Base-by-base conservation (phyloP, 2,797 vertebrate genomes). In the Pangasius mekongensis region DNA sequence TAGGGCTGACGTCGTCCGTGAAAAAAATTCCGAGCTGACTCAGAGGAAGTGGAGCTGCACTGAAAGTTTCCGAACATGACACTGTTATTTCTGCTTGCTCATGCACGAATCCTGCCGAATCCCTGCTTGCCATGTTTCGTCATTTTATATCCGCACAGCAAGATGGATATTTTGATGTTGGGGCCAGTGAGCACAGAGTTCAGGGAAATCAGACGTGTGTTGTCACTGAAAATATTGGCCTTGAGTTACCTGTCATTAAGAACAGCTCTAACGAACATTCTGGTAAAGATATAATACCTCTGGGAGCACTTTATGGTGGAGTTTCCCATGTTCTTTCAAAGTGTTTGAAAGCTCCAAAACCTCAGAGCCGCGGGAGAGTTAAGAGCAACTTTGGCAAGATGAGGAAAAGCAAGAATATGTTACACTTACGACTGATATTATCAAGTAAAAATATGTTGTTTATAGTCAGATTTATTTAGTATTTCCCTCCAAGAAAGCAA, bases 1-100 rank as follows among this genome's bases (percentile, higher is more conserved):
- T 80, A 64, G 84, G 43, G 69, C 66, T 83, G 69, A 84, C n/a
- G 13, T 33, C n/a, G 66, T 69, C 62, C 30, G 58, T 77, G 62
- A 67, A 43, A 83, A 88, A 58, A 74, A 83, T 64, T 66, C 81
- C 39, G 1, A 64, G 60, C 43, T 87, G 87, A 89, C 71, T 89
- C 86, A 88, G 84, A 87, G 90, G 90, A 91, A 91, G 49, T 62
- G 66, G 33, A 60, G 33, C 66, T 81, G 69, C 66, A 27, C 67
- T 24, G 56, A 69, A 49, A 74, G 73, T 86, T 90, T 88, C 87
- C 87, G 66, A 82, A 88, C 67, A 91, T 39, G 85, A 86, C 66
- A 74, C 78, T 87, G 81, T 90, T 90, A 49, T 89, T 87, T 86
- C 80, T 90, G 80, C 74, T 85, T 69, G 30, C 49, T 90, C 85